These are phyloP conservation scores for Morpho achilles DNA, from an alignment of 2,888 invertebrate species.

Conservation along the genomic window DNA sequence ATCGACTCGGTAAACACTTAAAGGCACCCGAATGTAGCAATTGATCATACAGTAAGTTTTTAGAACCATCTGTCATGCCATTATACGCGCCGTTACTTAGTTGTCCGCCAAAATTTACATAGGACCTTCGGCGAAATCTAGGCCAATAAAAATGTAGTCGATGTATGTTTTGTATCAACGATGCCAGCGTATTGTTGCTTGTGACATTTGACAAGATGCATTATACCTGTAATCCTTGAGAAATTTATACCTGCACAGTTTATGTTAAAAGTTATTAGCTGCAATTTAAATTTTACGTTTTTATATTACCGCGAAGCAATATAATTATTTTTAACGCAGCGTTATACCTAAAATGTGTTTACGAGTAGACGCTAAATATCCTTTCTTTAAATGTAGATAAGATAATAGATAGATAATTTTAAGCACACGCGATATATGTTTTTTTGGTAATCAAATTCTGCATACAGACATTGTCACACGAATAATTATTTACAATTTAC, in stretches of 20 bases:
- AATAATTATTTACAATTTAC: too few species aligned
- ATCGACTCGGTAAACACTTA: neutral
- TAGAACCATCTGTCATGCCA: slow-evolving; percentile 12
- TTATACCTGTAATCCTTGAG: slow-evolving; percentile 8
- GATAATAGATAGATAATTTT: too few species aligned
- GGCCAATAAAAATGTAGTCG: slow-evolving; percentile 33
- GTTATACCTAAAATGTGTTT: too few species aligned
- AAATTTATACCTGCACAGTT: neutral
- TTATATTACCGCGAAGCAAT: neutral
- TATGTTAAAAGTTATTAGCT: neutral
- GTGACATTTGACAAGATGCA: slow-evolving; percentile 15
- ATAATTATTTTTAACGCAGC: neutral
- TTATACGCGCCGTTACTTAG: slow-evolving; percentile 33
- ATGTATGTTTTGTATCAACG: slow-evolving; percentile 18
- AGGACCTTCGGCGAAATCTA: slow-evolving; percentile 49
- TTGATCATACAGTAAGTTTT: neutral
- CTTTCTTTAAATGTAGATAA: neutral
- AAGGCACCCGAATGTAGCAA: neutral
- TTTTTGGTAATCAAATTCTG: too few species aligned
- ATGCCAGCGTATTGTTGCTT: slow-evolving; percentile 23
- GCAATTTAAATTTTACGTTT: neutral
- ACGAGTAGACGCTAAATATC: too few species aligned
- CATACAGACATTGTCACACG: too few species aligned
- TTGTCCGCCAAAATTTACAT: slow-evolving; percentile 56
- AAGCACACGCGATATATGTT: too few species aligned